Conservation (phyloP, 1,140 invertebrate species). For the Bombus huntii region DNA sequence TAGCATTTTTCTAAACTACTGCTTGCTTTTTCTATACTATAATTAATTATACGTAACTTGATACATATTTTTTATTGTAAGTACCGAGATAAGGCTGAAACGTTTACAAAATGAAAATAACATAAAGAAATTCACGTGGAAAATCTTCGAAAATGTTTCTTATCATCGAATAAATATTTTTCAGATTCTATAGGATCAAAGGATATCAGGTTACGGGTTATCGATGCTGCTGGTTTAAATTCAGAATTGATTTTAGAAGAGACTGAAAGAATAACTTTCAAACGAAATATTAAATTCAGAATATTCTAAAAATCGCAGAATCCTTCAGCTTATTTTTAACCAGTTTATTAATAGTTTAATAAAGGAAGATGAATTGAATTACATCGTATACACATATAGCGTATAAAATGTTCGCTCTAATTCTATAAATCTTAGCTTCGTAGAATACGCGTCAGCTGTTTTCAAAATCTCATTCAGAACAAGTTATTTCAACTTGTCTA, state of each 20-base stretch:
- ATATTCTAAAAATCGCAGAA: background rate
- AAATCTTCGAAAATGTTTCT: background rate
- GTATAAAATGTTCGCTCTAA: background rate
- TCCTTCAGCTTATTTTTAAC: background rate
- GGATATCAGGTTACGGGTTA: background rate
- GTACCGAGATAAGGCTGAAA: background rate
- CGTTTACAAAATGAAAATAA: background rate
- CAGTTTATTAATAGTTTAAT: background rate
- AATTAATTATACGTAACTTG: background rate
- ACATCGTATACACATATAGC: no score
- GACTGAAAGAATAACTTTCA: background rate
- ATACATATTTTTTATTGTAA: background rate
- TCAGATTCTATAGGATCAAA: background rate
- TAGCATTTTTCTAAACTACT: no score
- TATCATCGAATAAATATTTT: background rate
- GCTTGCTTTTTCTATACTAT: no score
- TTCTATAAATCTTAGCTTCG: background rate
- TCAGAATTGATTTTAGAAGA: background rate
- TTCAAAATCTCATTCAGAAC: background rate
- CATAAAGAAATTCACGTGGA: background rate
- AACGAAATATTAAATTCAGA: background rate
- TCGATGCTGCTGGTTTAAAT: background rate
- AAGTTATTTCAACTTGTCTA: background rate
- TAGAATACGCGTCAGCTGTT: no score
- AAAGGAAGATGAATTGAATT: background rate